A percentile compares a stretch with the other conserved stretches of the same genome.
Evolutionary conservation across 2,797 vertebrate species (phyloP).

Genomic region (Mus caroli): DNA sequence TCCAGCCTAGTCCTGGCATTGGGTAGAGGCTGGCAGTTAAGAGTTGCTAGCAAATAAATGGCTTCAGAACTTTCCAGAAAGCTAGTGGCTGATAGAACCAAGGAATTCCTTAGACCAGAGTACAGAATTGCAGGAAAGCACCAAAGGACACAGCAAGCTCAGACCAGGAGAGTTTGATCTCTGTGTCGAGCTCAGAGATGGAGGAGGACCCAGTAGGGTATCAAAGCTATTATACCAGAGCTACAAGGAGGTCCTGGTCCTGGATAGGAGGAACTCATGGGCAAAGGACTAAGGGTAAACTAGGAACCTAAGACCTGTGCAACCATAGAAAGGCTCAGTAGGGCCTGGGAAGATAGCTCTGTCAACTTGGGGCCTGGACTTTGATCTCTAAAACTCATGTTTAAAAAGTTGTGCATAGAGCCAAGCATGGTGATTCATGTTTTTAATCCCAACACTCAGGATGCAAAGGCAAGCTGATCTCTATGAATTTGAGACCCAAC

Average conservation of each 20-base stretch:
- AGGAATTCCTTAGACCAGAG: background rate
- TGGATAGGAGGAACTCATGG: background rate
- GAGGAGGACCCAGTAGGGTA: background rate
- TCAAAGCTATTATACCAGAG: background rate
- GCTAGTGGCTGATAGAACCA: background rate
- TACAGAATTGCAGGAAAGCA: background rate
- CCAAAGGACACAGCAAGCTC: background rate
- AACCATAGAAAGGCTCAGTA: background rate
- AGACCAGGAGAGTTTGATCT: background rate
- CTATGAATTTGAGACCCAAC: background rate
- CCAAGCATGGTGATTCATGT: background rate
- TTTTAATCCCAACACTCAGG: background rate
- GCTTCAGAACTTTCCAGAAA: background rate
- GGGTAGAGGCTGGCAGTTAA: background rate
- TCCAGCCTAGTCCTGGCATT: background rate
- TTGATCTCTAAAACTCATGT: background rate
- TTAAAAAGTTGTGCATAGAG: background rate
- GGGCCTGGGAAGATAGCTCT: background rate
- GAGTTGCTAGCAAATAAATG: background rate
- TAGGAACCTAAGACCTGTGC: no score
- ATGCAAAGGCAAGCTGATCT: background rate
- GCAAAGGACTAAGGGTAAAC: background rate
- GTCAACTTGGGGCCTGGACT: background rate
- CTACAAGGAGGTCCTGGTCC: background rate
- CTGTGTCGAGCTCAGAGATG: background rate